Evolutionary conservation across 2,113 vertebrate species (phyloP), one percentile per base, ranked within the genome.

Genomic region (Tenrec ecaudatus): DNA sequence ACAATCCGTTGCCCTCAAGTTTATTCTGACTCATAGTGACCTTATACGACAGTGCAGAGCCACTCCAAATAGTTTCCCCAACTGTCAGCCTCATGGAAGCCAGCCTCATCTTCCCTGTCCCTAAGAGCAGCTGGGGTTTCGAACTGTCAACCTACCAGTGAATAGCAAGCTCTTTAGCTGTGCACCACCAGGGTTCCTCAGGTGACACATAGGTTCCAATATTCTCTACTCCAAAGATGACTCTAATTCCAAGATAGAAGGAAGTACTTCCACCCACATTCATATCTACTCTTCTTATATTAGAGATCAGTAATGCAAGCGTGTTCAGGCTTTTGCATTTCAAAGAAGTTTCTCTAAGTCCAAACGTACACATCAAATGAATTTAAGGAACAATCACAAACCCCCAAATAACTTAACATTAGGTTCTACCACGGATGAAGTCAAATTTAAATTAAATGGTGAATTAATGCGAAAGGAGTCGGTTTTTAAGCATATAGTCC

Each of bases 271-370:
- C 25, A 73, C 7, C 2, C 17, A 60, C 17, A 9, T 76, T 82
- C 8, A 57, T 47, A 11, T 53, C 47, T 10, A 8, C 47, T 53
- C 47, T 83, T 69, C 57, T n/a, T 60, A 89, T 36, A 89, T 62
- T 19, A 68, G 57, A 88, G 43, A 94, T 64, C 14, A 80, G 90
- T 88, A 82, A 86, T 75, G 60, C 43, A 90, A 27, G 62, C 57
- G 36, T 73, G 84, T 80, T 23, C 71, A 86, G 64, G 64, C 57
- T 57, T 86, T 89, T 33, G 3, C 62, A 94, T 87, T 94, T 80
- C 85, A 90, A 80, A 95, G 16, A 92, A 83, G 33, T 91, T 92
- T 83, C 60, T 86, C 86, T 47, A 78, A 29, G 58, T 31, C 86
- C 0, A 12, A 84, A 86, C 87, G 4, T 68, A 92, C 78, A 57